These are phyloP conservation scores for Ichneumoninae sp. DNA, from an alignment of 2,888 invertebrate species.

Conservation along the genomic window DNA sequence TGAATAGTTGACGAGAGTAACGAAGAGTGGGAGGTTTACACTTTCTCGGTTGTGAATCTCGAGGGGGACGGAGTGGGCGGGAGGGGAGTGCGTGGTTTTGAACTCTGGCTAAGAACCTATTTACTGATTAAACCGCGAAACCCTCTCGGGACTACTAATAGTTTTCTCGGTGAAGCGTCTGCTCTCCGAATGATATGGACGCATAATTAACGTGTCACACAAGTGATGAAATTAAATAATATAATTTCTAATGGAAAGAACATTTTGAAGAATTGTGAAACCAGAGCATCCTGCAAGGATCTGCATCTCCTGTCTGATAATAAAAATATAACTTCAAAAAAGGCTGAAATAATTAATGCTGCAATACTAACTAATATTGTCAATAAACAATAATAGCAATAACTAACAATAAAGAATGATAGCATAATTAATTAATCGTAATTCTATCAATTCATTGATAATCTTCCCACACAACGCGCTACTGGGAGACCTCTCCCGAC, in stretches of 20 bases:
- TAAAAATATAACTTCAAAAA: too few species aligned
- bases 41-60: conserved; percentile 24
- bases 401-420: too few species aligned
- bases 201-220: neutral
- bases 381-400: too few species aligned
- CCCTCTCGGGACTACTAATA: neutral
- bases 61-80: neutral
- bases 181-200: neutral
- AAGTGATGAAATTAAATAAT: neutral
- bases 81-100: neutral
- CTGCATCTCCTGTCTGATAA: too few species aligned
- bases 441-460: too few species aligned
- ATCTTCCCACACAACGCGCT: too few species aligned
- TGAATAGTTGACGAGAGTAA: conserved; percentile 55
- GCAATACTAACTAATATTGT: too few species aligned
- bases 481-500: too few species aligned
- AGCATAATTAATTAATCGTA: too few species aligned
- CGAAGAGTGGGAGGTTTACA: conserved; percentile 3
- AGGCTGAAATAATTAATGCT: too few species aligned
- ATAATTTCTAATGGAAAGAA: neutral
- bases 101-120: conserved; percentile 29
- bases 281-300: too few species aligned
- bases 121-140: conserved; percentile 36
- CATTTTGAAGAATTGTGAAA: neutral
- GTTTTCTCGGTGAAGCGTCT: neutral